Percentiles rank a stretch among this genome's conserved stretches.
phyloP scores from a whole-genome alignment of 2,113 vertebrate species.

The Ia io region DNA sequence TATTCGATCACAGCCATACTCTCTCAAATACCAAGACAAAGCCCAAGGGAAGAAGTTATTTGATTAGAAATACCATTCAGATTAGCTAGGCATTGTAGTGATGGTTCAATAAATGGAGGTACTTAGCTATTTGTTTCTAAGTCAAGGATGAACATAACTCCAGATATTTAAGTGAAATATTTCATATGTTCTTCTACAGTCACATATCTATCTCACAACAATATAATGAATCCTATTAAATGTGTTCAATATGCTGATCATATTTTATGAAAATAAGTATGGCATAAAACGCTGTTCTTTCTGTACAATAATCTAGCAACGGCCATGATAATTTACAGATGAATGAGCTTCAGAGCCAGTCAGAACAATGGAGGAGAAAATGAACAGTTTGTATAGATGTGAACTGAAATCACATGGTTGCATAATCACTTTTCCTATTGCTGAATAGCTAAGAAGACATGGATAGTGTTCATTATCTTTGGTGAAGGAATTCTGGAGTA shows the following conservation, averaged over 20 bases:
- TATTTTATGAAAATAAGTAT: constrained; percentile 16
- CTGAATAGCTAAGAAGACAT: constrained; percentile 21
- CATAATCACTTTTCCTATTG: constrained; percentile 58
- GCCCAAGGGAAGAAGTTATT: neutral
- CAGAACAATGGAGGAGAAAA: constrained; percentile 52
- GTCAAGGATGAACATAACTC: neutral
- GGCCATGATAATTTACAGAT: constrained; percentile 52
- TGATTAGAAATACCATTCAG: neutral
- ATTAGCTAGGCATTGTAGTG: neutral
- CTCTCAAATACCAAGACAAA: neutral
- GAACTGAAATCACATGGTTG: constrained; percentile 56
- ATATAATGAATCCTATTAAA: neutral
- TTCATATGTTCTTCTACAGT: neutral
- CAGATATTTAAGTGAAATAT: constrained; percentile 17
- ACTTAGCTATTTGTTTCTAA: neutral
- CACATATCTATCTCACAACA: neutral
- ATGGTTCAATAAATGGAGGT: neutral
- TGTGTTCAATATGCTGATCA: neutral
- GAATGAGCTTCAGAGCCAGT: constrained; percentile 68
- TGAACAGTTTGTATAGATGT: constrained; percentile 45
- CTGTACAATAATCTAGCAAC: constrained; percentile 38
- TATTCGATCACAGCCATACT: neutral
- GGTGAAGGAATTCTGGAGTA: neutral
- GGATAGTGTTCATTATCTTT: neutral
- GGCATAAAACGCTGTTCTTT: constrained; percentile 45